Evolutionary conservation across 2,113 vertebrate species (phyloP), one percentile per base, ranked within the genome.

Genomic region (Camelus dromedarius): DNA sequence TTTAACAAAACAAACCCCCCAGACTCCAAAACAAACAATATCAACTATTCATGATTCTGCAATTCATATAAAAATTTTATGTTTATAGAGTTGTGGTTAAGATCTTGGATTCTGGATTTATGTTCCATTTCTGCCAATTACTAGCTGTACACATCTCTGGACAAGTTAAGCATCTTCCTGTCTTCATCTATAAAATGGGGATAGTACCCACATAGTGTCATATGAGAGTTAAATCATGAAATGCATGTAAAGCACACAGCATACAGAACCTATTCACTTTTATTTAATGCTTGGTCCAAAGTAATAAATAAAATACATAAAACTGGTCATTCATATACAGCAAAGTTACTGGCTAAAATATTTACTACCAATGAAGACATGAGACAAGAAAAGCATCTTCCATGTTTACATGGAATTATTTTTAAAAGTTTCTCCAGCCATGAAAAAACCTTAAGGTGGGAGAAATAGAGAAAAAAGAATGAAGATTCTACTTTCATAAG

Each of bases 291-390:
- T 56, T 93, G 20, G 52, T 67, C 70, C 66, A 96, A 72, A 15
- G 56, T 56, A 19, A 76, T 73, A 83, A 42, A 66, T 83, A 95
- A 76, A 73, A 56, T 7, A 94, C 4, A 35, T 32, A 81, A 95
- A 89, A 92, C 22, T 50, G 11, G 60, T 58, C 5, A 30, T 28
- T 83, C 6, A 60, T 28, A 75, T 26, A 62, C 20, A 96, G 80
- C n/a, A 48, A 80, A 93, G 35, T 76, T 85, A 89, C 8, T 60
- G 24, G 60, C 58, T 94, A 93, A 94, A 96, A 89, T 82, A 89
- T 19, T 93, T 81, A 89, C n/a, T 73, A 62, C 13, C 50, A 94
- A 32, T 69, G 58, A 95, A 91, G 81, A 91, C 91, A 82, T n/a
- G 35, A 77, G 42, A 93, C 11, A 83, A 83, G 35, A 60, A 95